Conservation (phyloP, 2,797 vertebrate species). For the Dermochelys coriacea region DNA sequence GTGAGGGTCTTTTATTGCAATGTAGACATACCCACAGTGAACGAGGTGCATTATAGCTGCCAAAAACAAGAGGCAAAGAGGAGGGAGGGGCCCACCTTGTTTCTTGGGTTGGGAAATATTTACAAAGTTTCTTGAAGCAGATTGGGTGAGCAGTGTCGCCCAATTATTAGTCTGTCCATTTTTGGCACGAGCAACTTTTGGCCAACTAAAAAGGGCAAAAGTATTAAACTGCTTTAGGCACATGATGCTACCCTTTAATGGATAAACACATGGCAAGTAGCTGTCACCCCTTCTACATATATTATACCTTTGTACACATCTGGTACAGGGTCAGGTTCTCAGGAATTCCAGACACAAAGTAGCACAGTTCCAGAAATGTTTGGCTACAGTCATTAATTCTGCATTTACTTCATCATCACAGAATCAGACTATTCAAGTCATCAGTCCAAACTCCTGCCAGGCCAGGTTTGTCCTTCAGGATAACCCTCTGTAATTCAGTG, state of each 20-base stretch:
- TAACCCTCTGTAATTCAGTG: neutral
- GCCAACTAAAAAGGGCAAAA: neutral
- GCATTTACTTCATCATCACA: neutral
- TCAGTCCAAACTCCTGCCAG: neutral
- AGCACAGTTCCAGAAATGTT: neutral
- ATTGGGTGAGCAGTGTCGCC: accelerated
- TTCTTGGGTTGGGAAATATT: neutral
- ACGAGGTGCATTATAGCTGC: neutral
- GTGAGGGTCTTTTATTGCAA: neutral
- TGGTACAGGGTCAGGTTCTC: neutral
- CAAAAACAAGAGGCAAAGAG: neutral
- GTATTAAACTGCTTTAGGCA: neutral
- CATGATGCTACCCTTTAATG: neutral
- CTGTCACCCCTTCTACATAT: neutral
- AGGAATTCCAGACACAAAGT: neutral
- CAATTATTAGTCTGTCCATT: neutral
- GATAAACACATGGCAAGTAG: neutral
- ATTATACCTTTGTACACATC: neutral
- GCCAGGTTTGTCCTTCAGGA: neutral
- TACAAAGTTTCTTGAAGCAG: neutral
- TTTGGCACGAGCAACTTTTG: neutral
- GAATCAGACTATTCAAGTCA: neutral
- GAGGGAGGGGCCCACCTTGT: neutral
- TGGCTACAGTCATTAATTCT: neutral
- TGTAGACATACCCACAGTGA: neutral